Percentiles rank a stretch among this genome's conserved stretches.
Conservation (phyloP, 2,113 vertebrate species). For the Rhagologus leucostigma region DNA sequence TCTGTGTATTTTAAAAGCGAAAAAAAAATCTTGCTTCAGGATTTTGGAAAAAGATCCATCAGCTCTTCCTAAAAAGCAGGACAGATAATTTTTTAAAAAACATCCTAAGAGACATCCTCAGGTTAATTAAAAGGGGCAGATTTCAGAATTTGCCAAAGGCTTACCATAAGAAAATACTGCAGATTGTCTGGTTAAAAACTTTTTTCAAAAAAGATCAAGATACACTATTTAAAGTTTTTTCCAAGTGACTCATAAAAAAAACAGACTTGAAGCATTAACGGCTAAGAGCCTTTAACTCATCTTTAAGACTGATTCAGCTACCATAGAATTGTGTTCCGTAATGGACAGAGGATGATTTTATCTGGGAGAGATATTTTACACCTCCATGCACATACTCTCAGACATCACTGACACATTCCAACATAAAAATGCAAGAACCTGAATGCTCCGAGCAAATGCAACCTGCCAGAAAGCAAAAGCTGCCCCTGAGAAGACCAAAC, state of each 20-base stretch:
- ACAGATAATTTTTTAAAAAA: neutral
- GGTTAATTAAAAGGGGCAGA: neutral
- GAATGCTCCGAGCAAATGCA: neutral
- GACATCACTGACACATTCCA: neutral
- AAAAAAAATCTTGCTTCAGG: neutral
- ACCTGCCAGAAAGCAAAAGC: neutral
- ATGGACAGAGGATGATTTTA: neutral
- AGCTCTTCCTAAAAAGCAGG: neutral
- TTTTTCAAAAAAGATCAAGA: neutral
- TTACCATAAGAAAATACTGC: neutral
- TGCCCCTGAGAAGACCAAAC: neutral
- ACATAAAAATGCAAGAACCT: neutral
- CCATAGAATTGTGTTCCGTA: neutral
- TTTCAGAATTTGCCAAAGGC: neutral
- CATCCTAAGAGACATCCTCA: neutral
- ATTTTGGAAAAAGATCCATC: neutral
- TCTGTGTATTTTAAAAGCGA: neutral
- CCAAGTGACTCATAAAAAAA: conserved; percentile 19
- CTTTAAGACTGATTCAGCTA: conserved; percentile 4
- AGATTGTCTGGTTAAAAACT: neutral
- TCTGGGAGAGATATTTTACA: conserved; percentile 23
- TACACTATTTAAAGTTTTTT: conserved; percentile 30
- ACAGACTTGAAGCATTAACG: neutral
- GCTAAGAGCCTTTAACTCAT: conserved; percentile 21
- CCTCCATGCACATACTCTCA: neutral